Base-by-base conservation (phyloP, 1,140 invertebrate genomes). In the Notospermus geniculatus region DNA sequence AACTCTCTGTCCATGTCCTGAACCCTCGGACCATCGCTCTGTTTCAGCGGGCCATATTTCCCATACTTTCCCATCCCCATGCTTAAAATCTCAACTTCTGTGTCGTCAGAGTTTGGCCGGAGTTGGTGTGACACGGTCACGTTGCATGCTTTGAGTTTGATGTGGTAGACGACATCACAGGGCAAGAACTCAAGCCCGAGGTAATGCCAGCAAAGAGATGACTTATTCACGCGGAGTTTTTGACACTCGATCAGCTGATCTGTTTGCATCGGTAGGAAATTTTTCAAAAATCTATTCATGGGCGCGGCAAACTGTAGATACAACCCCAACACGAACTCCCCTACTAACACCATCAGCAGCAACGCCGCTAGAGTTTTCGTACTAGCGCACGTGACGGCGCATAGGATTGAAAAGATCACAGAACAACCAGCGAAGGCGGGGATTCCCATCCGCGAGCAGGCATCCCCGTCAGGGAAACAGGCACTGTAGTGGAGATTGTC, bases 381-480 rank as follows among this genome's bases (percentile, higher is more conserved):
- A n/a, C 46, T 50, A 5, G 46, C 46, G n/a, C 46, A 50, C 46
- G 46, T 27, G 5, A 50, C 19, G 4, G 46, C 46, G 46, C 46
- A 50, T 9, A 50, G 25, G 5, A 50, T 5, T 27, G 46, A 50
- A 9, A 50, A 50, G 19, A 50, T n/a, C 19, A 50, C 46, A 27
- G 46, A 19, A 27, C 46, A 50, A n/a, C 46, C 46, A 27, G 25
- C n/a, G n/a, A 50, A 50, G 19, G 46, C 46, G 9, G 46, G 46
- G 9, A 27, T 50, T n/a, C 19, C 46, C 46, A 50, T 50, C 4
- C 46, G n/a, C 46, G 46, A 50, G n/a, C 46, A 50, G 5, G 46
- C 19, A 27, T 50, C 46, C 9, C 46, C 46, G 5, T 4, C 46
- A 5, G 19, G 46, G 25, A 23, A 50, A 50, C 46, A 50, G 19